Base-by-base conservation (phyloP, 2,797 vertebrate species). In the Balearica regulorum region DNA sequence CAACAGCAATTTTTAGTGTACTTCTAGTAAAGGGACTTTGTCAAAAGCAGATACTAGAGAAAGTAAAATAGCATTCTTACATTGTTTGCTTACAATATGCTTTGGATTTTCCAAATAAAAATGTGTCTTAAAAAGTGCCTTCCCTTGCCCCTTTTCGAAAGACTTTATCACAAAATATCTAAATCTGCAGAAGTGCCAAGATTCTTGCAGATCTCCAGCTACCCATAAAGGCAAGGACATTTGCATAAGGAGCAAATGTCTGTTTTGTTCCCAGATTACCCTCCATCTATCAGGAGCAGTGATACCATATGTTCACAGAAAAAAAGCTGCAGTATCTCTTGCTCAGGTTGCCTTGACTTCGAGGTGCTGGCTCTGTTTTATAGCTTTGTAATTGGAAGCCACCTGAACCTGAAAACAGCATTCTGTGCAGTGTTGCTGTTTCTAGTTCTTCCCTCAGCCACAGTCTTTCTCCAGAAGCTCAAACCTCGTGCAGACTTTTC, bases 221-320 rank as follows among this genome's bases (percentile, higher is more conserved):
- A 85, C 78, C 61, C 88, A 62, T 95, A 95, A 95, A 92, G 65
- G 61, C 90, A 75, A 83, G 70, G 77, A 62, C 46, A 96, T 96
- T 93, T 96, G 92, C 96, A 96, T 92, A 87, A 73, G 90, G 93
- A 96, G 95, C 94, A 96, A 96, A 96, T 95, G 95, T 90, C 90
- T 96, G 83, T 93, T 95, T 96, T 95, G 94, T 96, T 95, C 96
- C 95, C 84, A 92, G 88, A 95, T 95, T 95, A 94, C 94, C 80
- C 93, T 94, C 68, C 81, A 85, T 95, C 86, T 89, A 89, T 94
- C 90, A 96, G 88, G 88, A 96, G 78, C 86, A 64, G 71, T 89
- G 90, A 83, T 95, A 87, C 95, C 96, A 96, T 96, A 96, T 96
- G 96, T 92, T 96, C 96, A 90, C 86, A 83, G 75, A 25, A 89